phyloP scores from a whole-genome alignment of 1,140 invertebrate genomes.

The Marisa cornuarietis region DNA sequence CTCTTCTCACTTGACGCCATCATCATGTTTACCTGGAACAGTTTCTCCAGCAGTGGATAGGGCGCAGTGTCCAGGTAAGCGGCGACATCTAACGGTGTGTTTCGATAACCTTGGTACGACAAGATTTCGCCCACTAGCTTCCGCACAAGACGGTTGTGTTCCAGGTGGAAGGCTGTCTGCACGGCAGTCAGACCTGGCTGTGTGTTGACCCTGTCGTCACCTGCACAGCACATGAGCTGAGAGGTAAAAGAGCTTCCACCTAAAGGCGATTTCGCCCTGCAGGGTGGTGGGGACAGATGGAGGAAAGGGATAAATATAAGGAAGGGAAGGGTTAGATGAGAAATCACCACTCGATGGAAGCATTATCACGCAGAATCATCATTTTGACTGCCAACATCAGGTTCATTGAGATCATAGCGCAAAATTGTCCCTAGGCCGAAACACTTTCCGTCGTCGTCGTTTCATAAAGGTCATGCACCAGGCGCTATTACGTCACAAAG shows the following conservation, averaged over 20 bases:
- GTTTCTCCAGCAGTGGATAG: background rate
- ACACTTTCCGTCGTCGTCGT: no score
- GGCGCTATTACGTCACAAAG: no score
- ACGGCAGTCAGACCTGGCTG: conserved; percentile 88
- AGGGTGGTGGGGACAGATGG: background rate
- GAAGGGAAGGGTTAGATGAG: background rate
- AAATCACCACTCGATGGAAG: no score
- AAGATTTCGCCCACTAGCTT: conserved; percentile 62
- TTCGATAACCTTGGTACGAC: background rate
- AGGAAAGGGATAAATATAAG: background rate
- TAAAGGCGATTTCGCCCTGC: background rate
- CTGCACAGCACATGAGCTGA: conserved; percentile 65
- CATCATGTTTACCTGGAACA: conserved; percentile 17
- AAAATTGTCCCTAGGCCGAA: no score
- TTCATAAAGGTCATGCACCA: no score
- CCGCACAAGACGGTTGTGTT: conserved; percentile 94
- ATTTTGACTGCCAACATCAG: no score
- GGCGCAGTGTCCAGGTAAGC: conserved; percentile 1
- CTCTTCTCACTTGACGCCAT: no score
- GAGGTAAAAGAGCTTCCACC: no score
- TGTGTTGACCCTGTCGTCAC: conserved; percentile 88
- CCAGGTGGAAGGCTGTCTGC: conserved; percentile 94
- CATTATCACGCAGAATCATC: no score
- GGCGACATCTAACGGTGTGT: background rate
- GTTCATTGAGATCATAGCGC: no score